Base-by-base conservation (phyloP, 2,888 invertebrate genomes). In the Trachelus stipa region DNA sequence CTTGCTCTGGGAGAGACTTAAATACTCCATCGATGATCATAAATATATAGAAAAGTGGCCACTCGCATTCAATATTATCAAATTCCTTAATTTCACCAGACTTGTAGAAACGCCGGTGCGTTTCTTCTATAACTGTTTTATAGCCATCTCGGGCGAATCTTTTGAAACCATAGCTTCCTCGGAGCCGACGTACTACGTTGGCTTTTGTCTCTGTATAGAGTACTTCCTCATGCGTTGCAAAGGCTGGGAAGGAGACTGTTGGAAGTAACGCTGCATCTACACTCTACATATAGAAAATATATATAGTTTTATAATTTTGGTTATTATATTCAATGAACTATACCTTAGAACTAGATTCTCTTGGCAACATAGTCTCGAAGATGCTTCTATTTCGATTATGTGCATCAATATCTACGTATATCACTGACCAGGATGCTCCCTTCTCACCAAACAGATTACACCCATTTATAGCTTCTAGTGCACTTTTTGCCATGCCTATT, bases 341-440 rank as follows among this genome's bases (percentile, higher is more conserved):
- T 93, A 98, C 98, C 94, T 99, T 99, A 0, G 99, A 99, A 91
- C 98, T 98, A 0, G 99, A 99, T 93, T 99, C 99, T 85, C 99
- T 94, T 0, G 99, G 99, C 69, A 99, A 92, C 93, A 99, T 95
- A 0, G 99, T 98, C 93, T 99, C 99, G 91, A 99, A 99, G 86
- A 99, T 99, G 91, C 98, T 99, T 86, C 99, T 94, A 92, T 99
- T 99, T 77, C 99, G 94, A 92, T 99, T 99, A 91, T 99, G 99
- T 0, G 99, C 99, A 92, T 99, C 99, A 87, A 99, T 99, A 90
- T 99, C 99, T 2, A 99, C 99, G 92, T 99, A 99, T 77, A 99
- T 96, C 0, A 99, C 99, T 86, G 98, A 98, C 97, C 98, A 99
- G 0, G 98, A 97, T 1, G 99, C 98, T 31, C 99, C 99, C 87